These are phyloP conservation scores for Phyllostomus hastatus DNA, from an alignment of 2,113 vertebrate genomes.

Conservation along the genomic window DNA sequence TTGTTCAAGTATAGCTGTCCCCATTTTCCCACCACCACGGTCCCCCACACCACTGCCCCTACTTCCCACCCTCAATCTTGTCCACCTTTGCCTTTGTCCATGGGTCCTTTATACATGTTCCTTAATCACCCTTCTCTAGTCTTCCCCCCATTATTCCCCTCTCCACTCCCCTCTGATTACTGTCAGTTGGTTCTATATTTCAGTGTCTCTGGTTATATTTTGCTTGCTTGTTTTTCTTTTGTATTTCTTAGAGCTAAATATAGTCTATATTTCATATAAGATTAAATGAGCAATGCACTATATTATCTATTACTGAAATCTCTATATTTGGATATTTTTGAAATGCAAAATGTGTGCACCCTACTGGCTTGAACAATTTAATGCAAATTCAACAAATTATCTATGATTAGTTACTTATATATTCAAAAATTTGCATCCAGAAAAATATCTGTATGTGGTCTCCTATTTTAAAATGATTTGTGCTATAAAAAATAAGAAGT, in stretches of 20 bases:
- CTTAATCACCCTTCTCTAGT: too few species aligned
- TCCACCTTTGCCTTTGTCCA: too few species aligned
- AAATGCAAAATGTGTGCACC: background rate
- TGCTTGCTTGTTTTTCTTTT: background rate
- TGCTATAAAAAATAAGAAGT: background rate
- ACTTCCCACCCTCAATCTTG: too few species aligned
- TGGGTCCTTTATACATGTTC: too few species aligned
- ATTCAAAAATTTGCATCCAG: constrained; percentile 1
- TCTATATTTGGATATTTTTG: constrained; percentile 2
- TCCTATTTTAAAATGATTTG: constrained; percentile 34
- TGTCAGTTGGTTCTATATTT: too few species aligned
- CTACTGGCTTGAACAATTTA: constrained; percentile 22
- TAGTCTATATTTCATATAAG: background rate
- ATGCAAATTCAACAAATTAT: constrained; percentile 39
- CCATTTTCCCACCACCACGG: too few species aligned
- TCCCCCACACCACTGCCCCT: too few species aligned
- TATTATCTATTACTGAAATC: background rate
- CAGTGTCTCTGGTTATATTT: too few species aligned
- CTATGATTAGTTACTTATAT: background rate
- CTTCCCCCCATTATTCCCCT: too few species aligned
- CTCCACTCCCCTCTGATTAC: too few species aligned
- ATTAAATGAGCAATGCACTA: background rate
- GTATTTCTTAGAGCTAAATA: background rate
- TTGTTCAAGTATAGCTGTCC: too few species aligned
- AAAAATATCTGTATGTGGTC: background rate